Conservation (phyloP, 2,888 invertebrate genomes). For the Lasioglossum vierecki region DNA sequence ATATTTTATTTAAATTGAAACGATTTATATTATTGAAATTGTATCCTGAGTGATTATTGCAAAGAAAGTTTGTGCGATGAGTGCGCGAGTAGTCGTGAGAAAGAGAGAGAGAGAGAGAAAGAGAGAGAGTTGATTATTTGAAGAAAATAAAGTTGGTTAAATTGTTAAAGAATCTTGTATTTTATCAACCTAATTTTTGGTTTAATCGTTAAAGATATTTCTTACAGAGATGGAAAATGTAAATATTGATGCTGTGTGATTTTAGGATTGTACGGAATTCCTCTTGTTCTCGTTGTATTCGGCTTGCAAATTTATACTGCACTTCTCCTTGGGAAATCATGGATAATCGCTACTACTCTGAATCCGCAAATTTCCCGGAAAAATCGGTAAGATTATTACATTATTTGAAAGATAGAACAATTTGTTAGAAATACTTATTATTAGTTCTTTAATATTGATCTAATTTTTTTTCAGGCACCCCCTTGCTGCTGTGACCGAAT, state of each 20-base stretch:
- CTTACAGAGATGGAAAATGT: not conserved
- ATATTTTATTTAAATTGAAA: conserved; percentile 45
- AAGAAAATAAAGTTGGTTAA: conserved; percentile 58
- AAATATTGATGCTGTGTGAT: conserved; percentile 34
- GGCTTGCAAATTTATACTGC: conserved; percentile 93
- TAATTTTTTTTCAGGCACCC: conserved; percentile 87
- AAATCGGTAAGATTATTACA: conserved; percentile 83
- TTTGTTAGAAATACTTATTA: not conserved
- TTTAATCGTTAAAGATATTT: not conserved
- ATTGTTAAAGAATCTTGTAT: conserved; percentile 44
- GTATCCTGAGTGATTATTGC: conserved; percentile 29
- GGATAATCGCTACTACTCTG: conserved; percentile 91
- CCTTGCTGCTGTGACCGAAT: conserved; percentile 92
- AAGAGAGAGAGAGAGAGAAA: conserved; percentile 4
- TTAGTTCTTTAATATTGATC: not conserved
- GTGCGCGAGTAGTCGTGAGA: not conserved
- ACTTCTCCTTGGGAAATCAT: conserved; percentile 90
- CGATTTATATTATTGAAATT: conserved; percentile 38
- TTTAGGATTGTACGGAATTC: conserved; percentile 89
- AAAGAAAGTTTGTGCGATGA: conserved; percentile 3
- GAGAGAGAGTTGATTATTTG: conserved; percentile 38
- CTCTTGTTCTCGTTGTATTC: conserved; percentile 88
- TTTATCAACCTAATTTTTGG: not conserved
- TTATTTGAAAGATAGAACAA: not conserved
- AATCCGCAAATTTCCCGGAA: conserved; percentile 88